A percentile compares a stretch with the other conserved stretches of the same genome.
These are phyloP conservation scores for Phengaris alcon DNA, from an alignment of 2,888 invertebrate species.

Conservation along the genomic window DNA sequence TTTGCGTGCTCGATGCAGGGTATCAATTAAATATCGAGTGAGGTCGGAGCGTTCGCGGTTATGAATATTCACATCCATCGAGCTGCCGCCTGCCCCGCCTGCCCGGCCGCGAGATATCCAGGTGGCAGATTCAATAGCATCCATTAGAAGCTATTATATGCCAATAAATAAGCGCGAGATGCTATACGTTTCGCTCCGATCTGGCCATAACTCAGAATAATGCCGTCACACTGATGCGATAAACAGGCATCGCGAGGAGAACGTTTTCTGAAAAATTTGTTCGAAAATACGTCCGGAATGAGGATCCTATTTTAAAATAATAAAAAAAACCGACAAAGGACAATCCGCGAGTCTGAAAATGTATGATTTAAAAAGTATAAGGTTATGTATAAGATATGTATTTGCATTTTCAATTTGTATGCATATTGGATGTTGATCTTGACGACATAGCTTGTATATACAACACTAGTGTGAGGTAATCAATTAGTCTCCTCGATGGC, in stretches of 20 bases:
- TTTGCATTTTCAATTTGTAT: no score
- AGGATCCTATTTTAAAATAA: no score
- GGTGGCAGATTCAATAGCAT: conserved; percentile 76
- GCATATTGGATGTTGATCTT: no score
- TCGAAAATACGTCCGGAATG: not conserved
- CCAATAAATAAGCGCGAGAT: conserved; percentile 75
- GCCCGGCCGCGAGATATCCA: conserved; percentile 65
- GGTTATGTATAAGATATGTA: no score
- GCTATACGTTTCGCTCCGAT: conserved; percentile 63
- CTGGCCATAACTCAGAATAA: conserved; percentile 63
- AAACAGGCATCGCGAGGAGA: not conserved
- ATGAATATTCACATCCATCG: conserved; percentile 69
- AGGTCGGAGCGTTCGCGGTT: conserved; percentile 52
- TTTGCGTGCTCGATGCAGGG: conserved; percentile 54
- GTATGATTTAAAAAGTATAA: no score
- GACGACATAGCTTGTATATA: not conserved
- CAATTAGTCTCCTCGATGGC: not conserved
- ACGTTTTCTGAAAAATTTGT: not conserved
- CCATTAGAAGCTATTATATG: conserved; percentile 77
- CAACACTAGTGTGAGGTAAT: not conserved
- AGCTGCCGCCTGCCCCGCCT: conserved; percentile 52
- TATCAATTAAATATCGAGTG: conserved; percentile 68
- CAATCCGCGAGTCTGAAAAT: no score
- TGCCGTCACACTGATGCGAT: conserved; percentile 50
- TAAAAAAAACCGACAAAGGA: no score